phyloP scores from a whole-genome alignment of 2,888 invertebrate genomes.

The Micoletzkya japonica region DNA sequence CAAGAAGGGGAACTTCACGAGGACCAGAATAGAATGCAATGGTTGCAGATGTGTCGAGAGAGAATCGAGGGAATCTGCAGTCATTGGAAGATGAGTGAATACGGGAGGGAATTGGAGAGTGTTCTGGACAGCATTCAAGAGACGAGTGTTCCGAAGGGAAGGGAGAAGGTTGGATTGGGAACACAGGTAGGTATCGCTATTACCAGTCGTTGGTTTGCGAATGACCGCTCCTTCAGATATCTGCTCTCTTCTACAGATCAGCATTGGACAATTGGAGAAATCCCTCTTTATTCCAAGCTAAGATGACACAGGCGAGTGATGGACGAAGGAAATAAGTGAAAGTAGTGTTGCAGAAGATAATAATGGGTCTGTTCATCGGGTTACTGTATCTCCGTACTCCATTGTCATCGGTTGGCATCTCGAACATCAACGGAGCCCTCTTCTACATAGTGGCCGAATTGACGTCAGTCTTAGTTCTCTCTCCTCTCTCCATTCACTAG shows the following conservation, averaged over 20 bases:
- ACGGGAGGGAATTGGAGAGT: slow-evolving; percentile 37
- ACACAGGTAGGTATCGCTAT: slow-evolving; percentile 35
- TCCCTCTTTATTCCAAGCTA: slow-evolving; percentile 55
- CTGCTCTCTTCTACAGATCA: slow-evolving; percentile 43
- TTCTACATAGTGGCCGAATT: slow-evolving; percentile 87
- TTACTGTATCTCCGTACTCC: slow-evolving; percentile 74
- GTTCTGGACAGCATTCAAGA: slow-evolving; percentile 32
- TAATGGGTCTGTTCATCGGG: slow-evolving; percentile 74
- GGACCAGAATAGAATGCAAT: no score
- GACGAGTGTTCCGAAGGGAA: slow-evolving; percentile 36
- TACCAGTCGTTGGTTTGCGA: not conserved
- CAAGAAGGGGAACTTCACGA: no score
- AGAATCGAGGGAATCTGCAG: slow-evolving; percentile 60
- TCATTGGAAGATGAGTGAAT: slow-evolving; percentile 56
- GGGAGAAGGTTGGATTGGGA: slow-evolving; percentile 33
- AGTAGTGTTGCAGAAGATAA: slow-evolving; percentile 41
- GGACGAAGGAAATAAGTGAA: not conserved
- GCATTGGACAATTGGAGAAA: slow-evolving; percentile 59
- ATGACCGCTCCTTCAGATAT: slow-evolving; percentile 30
- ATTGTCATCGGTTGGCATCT: slow-evolving; percentile 78
- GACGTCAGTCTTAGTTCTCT: slow-evolving; percentile 68
- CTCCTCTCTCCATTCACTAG: not conserved
- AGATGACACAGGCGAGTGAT: slow-evolving; percentile 44
- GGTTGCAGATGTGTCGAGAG: slow-evolving; percentile 33
- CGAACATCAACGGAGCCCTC: slow-evolving; percentile 89